Evolutionary conservation across 1,140 invertebrate species (phyloP), one percentile per base, ranked within the genome.

Genomic region (Helicoverpa armigera): DNA sequence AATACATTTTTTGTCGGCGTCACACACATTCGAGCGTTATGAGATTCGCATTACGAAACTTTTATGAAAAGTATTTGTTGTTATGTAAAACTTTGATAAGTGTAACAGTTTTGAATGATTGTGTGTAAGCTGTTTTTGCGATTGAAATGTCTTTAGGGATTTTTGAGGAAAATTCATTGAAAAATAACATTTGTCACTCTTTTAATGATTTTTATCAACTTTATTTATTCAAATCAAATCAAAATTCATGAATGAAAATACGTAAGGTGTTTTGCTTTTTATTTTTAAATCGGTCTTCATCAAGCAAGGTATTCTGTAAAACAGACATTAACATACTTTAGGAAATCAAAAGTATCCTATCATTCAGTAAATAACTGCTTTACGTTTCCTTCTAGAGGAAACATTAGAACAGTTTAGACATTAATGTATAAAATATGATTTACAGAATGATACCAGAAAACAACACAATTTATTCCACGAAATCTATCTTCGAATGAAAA

Each of bases 11-110:
- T 76, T 76, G 18, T 43, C 12, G 12, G n/a, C 43, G 56, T 76
- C 73, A 63, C 43, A 13, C 3, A 76, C 73, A 76, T 76, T 76
- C 63, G 73, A n/a, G 73, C 58, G 58, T 48, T 74, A 76, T 76
- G 73, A 76, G 56, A 76, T 51, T 76, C 73, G 48, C 73, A 76
- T 76, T 76, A 76, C 43, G 72, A 43, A 61, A 14, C 23, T 63
- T 76, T 76, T n/a, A n/a, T n/a, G 73, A 76, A 76, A 76, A 76
- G 53, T 72, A 53, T 13, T 31, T 72, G 48, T 72, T 63, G 56
- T 61, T 63, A 63, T 61, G 16, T 63, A n/a, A 7, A 50, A 76
- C 29, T 76, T 76, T 76, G 73, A 74, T 48, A 74, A 74, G 29
- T 18, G 54, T 50, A n/a, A 14, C 29, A 70, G 50, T 72, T 61